These are phyloP conservation scores for Girardia tigrina DNA, from an alignment of 2,888 invertebrate genomes.

Conservation along the genomic window DNA sequence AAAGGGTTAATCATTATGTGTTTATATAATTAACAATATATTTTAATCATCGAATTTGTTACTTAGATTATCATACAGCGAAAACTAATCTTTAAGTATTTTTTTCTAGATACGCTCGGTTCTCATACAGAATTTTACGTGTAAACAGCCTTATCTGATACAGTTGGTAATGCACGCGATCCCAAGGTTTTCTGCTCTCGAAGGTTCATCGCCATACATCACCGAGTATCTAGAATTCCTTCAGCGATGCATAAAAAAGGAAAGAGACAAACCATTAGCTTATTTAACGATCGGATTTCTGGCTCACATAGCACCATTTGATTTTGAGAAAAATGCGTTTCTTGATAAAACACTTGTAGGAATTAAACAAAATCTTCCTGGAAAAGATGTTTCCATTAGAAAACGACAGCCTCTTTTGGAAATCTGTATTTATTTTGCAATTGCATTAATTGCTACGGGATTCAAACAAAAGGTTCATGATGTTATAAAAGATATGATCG, in stretches of 20 bases:
- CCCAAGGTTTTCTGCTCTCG: background rate
- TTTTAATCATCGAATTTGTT: no score
- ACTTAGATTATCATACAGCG: no score
- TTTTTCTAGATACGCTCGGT: background rate
- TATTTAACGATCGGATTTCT: slow-evolving; percentile 78
- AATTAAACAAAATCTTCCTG: slow-evolving; percentile 30
- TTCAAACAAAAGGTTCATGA: slow-evolving; percentile 59
- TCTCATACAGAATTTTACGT: background rate
- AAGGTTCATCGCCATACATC: background rate
- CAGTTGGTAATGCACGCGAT: background rate
- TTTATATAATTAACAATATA: no score
- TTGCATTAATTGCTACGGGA: slow-evolving; percentile 75
- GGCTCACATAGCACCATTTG: slow-evolving; percentile 51
- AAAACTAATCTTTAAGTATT: no score
- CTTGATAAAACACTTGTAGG: background rate
- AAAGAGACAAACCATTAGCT: slow-evolving; percentile 69
- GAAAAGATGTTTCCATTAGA: slow-evolving; percentile 32
- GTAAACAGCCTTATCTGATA: background rate
- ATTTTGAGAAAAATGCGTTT: slow-evolving; percentile 29
- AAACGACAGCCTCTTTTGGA: slow-evolving; percentile 55
- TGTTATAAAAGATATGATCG: slow-evolving; percentile 60
- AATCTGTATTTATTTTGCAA: slow-evolving; percentile 78
- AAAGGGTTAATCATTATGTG: no score
- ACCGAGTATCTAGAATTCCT: slow-evolving; percentile 23
- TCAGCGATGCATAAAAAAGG: slow-evolving; percentile 55